These are phyloP conservation scores for Pelagia noctiluca DNA, from an alignment of 30 jellyfish, hydroid and myxozoan species.

Conservation along the genomic window DNA sequence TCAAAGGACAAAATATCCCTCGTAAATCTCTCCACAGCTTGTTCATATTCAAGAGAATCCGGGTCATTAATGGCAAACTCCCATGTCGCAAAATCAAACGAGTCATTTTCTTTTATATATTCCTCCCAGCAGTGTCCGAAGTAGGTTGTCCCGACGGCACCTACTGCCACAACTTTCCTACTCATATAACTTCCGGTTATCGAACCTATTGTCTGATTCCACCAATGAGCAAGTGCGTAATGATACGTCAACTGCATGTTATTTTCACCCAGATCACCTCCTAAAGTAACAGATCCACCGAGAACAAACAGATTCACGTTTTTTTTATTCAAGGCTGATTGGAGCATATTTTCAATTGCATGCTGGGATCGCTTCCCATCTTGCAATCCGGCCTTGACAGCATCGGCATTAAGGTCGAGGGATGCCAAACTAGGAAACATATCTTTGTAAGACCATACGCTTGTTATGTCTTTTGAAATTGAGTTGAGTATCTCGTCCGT, in stretches of 20 bases:
- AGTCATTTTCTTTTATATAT: constrained; percentile 67
- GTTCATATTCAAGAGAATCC: constrained; percentile 61
- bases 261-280: constrained; percentile 92
- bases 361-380: constrained; percentile 66
- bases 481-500: constrained; percentile 15
- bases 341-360: constrained; percentile 67
- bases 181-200: constrained; percentile 80
- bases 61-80: constrained; percentile 93
- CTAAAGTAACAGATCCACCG: constrained; percentile 90
- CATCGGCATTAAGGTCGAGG: constrained; percentile 21
- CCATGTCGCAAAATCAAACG: constrained; percentile 91
- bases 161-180: constrained; percentile 88
- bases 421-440: constrained; percentile 38
- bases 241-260: constrained; percentile 73
- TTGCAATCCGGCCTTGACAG: constrained; percentile 64
- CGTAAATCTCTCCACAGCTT: constrained; percentile 65
- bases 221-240: constrained; percentile 96
- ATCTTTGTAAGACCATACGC: constrained; percentile 55
- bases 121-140: constrained; percentile 96
- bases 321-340: constrained; percentile 68
- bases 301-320: constrained; percentile 66
- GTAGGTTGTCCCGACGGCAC: constrained; percentile 92
- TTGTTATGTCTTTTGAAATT: constrained; percentile 52
- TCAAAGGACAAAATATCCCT: constrained; percentile 34
- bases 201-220: constrained; percentile 86